Conservation (phyloP, 2,113 vertebrate species). For the Syngnathus typhle region DNA sequence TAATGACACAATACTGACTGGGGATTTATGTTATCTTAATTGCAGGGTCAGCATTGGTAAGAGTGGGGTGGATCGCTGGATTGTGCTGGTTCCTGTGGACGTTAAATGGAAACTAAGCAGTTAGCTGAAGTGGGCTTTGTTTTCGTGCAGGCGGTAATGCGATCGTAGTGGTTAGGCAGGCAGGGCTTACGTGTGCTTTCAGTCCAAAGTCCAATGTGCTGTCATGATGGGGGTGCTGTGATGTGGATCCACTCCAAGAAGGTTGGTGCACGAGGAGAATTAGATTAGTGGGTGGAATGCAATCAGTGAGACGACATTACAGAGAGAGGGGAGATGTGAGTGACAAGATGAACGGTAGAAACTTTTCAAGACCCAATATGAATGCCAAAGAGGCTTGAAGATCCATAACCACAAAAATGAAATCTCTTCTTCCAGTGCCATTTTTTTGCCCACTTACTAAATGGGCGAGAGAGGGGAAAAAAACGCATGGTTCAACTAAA, state of each 20-base stretch:
- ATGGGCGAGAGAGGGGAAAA: no score
- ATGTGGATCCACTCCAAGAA: constrained; percentile 47
- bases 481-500: neutral
- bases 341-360: constrained; percentile 53
- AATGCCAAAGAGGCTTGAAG: constrained; percentile 14
- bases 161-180: constrained; percentile 45
- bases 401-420: constrained; percentile 51
- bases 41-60: constrained; percentile 25
- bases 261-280: constrained; percentile 55
- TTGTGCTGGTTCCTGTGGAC: constrained; percentile 25
- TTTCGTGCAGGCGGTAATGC: constrained; percentile 50
- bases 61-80: constrained; percentile 37
- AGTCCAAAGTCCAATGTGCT: constrained; percentile 52
- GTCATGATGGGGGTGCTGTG: constrained; percentile 45
- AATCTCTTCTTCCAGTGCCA: constrained; percentile 10
- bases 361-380: constrained; percentile 32
- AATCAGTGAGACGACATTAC: constrained; percentile 66
- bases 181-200: constrained; percentile 46
- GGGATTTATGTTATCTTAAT: constrained; percentile 53
- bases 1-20: constrained; percentile 34
- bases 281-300: constrained; percentile 60
- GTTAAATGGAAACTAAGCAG: constrained; percentile 47
- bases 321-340: constrained; percentile 34
- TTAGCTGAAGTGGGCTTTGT: constrained; percentile 28
- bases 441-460: no score